Base-by-base conservation (phyloP, 2,888 invertebrate genomes). In the Drosophila percnosoma region DNA sequence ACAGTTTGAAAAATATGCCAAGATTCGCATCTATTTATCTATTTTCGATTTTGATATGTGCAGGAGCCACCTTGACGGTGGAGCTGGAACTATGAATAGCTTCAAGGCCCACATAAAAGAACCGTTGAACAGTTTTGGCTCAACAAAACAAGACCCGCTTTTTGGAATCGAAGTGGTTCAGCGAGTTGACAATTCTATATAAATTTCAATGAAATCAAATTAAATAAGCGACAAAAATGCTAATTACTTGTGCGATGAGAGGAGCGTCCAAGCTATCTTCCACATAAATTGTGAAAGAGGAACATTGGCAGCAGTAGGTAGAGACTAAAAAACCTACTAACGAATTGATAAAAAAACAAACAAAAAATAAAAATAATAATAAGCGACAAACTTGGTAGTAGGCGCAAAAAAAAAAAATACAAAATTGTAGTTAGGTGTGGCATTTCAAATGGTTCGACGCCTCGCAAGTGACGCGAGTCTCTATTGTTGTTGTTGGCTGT, bases 391-490 rank as follows among this genome's bases (percentile, higher is more conserved):
- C 65, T 70, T 84, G 75, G 84, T 84, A 84, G 84, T 84, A 84
- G 90, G 88, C 88, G 88, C 85, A 87, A 87, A 83, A 67, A 66
- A 52, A 51, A 51, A 29, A 51, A 65, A 67, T 71, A 70, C 58
- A 72, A 83, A 87, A 82, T 82, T 89, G 74, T 87, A 75, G 81
- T 87, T 90, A 90, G 87, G 87, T 87, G 87, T 87, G 87, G 90
- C 90, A 81, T 86, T 87, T 87, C 87, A 87, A 87, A 87, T 81
- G 87, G 82, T 90, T 90, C 89, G 87, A 90, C 87, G 87, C 87
- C 90, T 87, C 89, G 75, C 65, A 86, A 83, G 78, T 87, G 78
- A 72, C 75, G 75, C 71, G 72, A 80, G 80, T 57, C 48, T 60
- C 66, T 38, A 36, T 51, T 67, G 80, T 79, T 69, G 53, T 54